A percentile compares a stretch with the other conserved stretches of the same genome.
Conservation (phyloP, 1,140 invertebrate genomes). For the Mamestra configurata region DNA sequence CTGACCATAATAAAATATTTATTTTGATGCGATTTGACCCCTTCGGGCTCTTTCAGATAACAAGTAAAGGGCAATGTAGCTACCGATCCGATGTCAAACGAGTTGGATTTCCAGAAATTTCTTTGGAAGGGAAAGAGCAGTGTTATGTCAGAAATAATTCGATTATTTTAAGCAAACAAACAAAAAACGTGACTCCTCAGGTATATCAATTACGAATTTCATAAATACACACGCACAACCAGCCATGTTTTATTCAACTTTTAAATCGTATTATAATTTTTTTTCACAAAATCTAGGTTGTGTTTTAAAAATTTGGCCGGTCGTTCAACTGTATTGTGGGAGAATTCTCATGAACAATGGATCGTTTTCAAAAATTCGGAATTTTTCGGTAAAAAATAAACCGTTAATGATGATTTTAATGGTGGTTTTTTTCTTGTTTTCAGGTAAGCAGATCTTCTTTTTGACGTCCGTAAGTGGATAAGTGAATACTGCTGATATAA, state of each 20-base stretch:
- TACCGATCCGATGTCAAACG: no score
- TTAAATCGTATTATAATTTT: slow-evolving; percentile 72
- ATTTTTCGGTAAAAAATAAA: slow-evolving; percentile 48
- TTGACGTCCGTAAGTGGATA: slow-evolving; percentile 15
- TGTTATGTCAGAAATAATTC: background rate
- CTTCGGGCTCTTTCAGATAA: background rate
- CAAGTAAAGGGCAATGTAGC: background rate
- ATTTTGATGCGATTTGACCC: background rate
- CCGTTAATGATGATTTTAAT: slow-evolving; percentile 55
- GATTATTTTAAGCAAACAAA: slow-evolving; percentile 23
- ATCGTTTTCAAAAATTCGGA: slow-evolving; percentile 38
- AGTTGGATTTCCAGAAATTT: background rate
- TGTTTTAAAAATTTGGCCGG: slow-evolving; percentile 80
- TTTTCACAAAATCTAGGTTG: slow-evolving; percentile 75
- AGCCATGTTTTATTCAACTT: slow-evolving; percentile 73
- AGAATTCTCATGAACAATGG: slow-evolving; percentile 51
- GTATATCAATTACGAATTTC: slow-evolving; percentile 28
- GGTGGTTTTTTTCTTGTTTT: slow-evolving; percentile 56
- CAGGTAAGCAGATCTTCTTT: slow-evolving; percentile 58
- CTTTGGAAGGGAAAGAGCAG: background rate
- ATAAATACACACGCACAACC: slow-evolving; percentile 18
- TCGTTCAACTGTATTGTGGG: slow-evolving; percentile 70
- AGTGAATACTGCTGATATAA: background rate
- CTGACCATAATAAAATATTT: background rate
- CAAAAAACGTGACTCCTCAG: slow-evolving; percentile 16